These are phyloP conservation scores for Cheilinus undulatus DNA, from an alignment of 2,113 vertebrate species.

Conservation along the genomic window DNA sequence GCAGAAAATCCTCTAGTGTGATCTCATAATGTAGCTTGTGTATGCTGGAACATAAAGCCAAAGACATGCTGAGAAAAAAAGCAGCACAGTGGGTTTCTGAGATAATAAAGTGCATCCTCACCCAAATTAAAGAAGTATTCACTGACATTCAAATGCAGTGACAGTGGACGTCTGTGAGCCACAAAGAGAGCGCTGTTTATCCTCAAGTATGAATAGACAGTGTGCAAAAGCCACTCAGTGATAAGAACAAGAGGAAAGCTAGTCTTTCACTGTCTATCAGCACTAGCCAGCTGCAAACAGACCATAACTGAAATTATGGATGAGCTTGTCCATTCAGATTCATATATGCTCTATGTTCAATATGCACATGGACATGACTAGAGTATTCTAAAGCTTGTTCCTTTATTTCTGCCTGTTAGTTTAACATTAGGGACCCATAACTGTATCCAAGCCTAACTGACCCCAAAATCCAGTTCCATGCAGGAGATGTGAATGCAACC, in stretches of 20 bases:
- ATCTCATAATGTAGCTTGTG: background rate
- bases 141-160: constrained; percentile 20
- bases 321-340: no score
- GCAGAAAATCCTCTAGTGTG: background rate
- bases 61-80: background rate
- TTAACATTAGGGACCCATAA: no score
- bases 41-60: constrained; percentile 1
- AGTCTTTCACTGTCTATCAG: no score
- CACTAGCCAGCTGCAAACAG: background rate
- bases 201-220: background rate
- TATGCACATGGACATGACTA: no score
- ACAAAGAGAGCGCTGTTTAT: constrained; percentile 24
- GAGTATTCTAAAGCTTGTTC: no score
- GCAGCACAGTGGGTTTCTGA: background rate
- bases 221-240: background rate
- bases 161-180: constrained; percentile 25
- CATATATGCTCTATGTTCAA: no score
- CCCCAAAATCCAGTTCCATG: no score
- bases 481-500: no score
- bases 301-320: no score
- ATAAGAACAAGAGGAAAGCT: background rate
- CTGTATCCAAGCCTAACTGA: no score
- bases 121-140: background rate
- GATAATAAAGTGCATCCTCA: constrained; percentile 6
- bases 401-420: no score